Evolutionary conservation across 2,888 invertebrate genomes (phyloP), one percentile per base, ranked within the genome.

Genomic region (Chymomyza fuscimana): DNA sequence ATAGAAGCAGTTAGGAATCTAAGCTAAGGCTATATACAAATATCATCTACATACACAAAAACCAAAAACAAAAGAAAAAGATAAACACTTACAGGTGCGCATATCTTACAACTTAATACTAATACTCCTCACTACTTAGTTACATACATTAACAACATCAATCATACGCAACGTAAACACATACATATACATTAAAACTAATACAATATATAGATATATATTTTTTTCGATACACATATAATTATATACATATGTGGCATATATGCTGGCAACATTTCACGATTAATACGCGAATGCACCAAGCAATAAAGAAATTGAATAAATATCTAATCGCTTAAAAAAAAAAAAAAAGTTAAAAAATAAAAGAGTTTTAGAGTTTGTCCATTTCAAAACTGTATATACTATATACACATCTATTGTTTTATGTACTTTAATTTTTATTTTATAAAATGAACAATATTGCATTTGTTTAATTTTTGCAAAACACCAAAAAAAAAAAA

Each of bases 401-500:
- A 80, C 19, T 19, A 67, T 64, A 63, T 56, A 72, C 73, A 76
- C 72, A 65, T 69, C 59, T 29, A 19, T 51, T 32, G 50, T 59
- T 60, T 74, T 69, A 74, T 74, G 74, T 74, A 61, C 66, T 68
- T 63, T 52, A 56, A 69, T 67, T 73, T 67, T n/a, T 65, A 64
- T 73, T 69, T 46, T 40, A 62, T 52, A 40, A 58, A 65, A 67
- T 65, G 58, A 60, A 76, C 65, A 54, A 67, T 74, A 77, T 80
- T 77, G 73, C 82, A 82, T 81, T 81, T 86, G 82, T 79, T 77
- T 50, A 71, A 73, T 75, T 74, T 70, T 69, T 67, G 72, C 73
- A 82, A 74, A 74, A 50, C 73, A 76, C 71, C 73, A 78, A 82
- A 66, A 82, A 67, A 6, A 22, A 60, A 65, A 66, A 70, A 32